These are phyloP conservation scores for Drosophila teissieri DNA, from an alignment of 1,140 invertebrate genomes.

Conservation along the genomic window DNA sequence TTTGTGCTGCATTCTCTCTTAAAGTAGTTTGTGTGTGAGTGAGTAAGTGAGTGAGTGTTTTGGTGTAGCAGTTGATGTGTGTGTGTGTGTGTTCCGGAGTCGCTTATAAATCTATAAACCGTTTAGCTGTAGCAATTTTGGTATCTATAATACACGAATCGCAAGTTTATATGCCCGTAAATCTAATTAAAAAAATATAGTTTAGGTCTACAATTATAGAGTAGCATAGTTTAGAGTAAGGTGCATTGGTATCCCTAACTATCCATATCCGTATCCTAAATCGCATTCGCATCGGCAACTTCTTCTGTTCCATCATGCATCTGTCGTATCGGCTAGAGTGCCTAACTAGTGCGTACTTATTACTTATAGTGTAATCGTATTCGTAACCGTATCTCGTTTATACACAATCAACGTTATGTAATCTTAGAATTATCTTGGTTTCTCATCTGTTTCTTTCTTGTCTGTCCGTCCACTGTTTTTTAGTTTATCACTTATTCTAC, in stretches of 20 bases:
- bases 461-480: slow-evolving; percentile 1
- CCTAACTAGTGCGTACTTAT: slow-evolving; percentile 35
- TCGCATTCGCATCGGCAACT: slow-evolving; percentile 1
- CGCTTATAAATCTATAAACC: slow-evolving; percentile 47
- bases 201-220: slow-evolving; percentile 23
- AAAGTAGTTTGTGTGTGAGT: slow-evolving; percentile 15
- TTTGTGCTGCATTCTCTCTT: slow-evolving; percentile 32
- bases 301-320: slow-evolving; percentile 1
- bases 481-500: slow-evolving; percentile 16
- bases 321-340: slow-evolving; percentile 7
- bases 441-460: slow-evolving; percentile 12
- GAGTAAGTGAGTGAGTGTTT: slow-evolving; percentile 3
- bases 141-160: slow-evolving; percentile 65
- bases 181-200: slow-evolving; percentile 62
- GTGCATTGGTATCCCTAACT: slow-evolving; percentile 27
- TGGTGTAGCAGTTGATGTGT: slow-evolving; percentile 10
- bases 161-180: slow-evolving; percentile 56
- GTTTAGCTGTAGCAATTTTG: slow-evolving; percentile 52
- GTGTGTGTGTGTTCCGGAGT: not conserved
- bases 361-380: slow-evolving; percentile 35
- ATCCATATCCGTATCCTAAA: slow-evolving; percentile 24
- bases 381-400: slow-evolving; percentile 29
- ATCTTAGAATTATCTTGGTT: slow-evolving; percentile 47
- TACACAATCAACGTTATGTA: slow-evolving; percentile 53
- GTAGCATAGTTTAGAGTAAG: slow-evolving; percentile 28